phyloP scores from a whole-genome alignment of 2,888 invertebrate species.

The Lepidochitona cinerea region DNA sequence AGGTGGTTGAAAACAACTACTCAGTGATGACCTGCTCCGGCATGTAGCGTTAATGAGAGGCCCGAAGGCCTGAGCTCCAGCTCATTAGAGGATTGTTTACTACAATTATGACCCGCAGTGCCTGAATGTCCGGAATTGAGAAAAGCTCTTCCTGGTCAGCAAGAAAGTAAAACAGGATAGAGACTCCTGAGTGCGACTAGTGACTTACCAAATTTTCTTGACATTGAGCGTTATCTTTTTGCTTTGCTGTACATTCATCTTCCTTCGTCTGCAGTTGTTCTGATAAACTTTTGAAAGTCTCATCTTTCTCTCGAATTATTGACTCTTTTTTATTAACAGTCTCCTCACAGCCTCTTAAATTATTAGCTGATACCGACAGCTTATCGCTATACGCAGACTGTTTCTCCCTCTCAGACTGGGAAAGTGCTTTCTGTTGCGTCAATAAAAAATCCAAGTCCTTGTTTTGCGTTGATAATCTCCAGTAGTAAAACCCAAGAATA shows the following conservation, averaged over 20 bases:
- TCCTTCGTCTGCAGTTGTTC: conserved; percentile 16
- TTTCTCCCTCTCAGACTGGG: conserved; percentile 39
- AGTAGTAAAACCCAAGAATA: conserved; percentile 55
- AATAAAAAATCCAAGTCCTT: conserved; percentile 22
- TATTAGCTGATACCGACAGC: conserved; percentile 29
- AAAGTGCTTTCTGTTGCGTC: conserved; percentile 29
- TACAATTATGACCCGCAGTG: no score
- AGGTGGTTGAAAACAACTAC: no score
- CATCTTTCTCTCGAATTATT: conserved; percentile 16
- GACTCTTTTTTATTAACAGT: conserved; percentile 26
- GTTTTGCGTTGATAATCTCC: conserved; percentile 50
- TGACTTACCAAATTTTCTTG: background rate
- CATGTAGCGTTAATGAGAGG: no score
- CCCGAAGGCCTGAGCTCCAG: no score
- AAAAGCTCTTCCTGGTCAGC: background rate
- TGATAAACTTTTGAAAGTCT: conserved; percentile 15
- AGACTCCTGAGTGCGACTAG: no score
- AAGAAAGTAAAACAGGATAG: no score
- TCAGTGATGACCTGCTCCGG: no score
- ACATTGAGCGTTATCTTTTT: conserved; percentile 18
- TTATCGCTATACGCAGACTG: conserved; percentile 42
- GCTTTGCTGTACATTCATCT: conserved; percentile 2
- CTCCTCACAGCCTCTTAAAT: conserved; percentile 33
- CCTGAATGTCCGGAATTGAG: no score
- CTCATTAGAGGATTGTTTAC: no score